These are phyloP conservation scores for Metopolophium dirhodum DNA, from an alignment of 1,140 invertebrate genomes.

Conservation along the genomic window DNA sequence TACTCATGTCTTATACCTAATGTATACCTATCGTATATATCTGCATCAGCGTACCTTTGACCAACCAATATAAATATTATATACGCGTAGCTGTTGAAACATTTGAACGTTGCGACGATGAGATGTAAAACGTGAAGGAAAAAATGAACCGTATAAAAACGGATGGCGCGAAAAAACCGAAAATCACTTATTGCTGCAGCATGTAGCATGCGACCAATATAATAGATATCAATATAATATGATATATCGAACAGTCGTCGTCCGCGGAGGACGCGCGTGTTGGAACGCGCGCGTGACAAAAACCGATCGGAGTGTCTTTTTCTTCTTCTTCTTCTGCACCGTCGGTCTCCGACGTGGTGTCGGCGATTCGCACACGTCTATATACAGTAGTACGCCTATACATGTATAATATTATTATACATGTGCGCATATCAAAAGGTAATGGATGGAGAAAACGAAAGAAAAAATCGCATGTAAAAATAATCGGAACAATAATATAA, in stretches of 20 bases:
- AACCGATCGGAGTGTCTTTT: not conserved
- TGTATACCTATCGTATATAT: no score
- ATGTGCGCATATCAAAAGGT: not conserved
- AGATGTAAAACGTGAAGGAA: not conserved
- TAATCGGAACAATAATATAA: slow-evolving; percentile 1
- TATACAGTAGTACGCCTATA: not conserved
- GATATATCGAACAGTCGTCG: not conserved
- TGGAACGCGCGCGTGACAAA: not conserved
- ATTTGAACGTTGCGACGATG: not conserved
- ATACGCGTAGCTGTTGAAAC: no score
- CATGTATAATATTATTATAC: not conserved
- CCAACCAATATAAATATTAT: no score
- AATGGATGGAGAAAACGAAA: not conserved
- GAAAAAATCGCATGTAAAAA: not conserved
- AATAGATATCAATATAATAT: not conserved
- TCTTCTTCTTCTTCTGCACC: not conserved
- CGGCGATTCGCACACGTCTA: not conserved
- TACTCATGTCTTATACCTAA: no score
- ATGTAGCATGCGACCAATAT: no score
- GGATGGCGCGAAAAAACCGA: not conserved
- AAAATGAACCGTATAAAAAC: not conserved
- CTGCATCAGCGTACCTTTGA: no score
- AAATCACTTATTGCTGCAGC: not conserved
- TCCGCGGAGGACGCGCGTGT: not conserved
- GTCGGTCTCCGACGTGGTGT: not conserved